phyloP scores from a whole-genome alignment of 2,888 invertebrate species.

The Zygogramma bicolorata region DNA sequence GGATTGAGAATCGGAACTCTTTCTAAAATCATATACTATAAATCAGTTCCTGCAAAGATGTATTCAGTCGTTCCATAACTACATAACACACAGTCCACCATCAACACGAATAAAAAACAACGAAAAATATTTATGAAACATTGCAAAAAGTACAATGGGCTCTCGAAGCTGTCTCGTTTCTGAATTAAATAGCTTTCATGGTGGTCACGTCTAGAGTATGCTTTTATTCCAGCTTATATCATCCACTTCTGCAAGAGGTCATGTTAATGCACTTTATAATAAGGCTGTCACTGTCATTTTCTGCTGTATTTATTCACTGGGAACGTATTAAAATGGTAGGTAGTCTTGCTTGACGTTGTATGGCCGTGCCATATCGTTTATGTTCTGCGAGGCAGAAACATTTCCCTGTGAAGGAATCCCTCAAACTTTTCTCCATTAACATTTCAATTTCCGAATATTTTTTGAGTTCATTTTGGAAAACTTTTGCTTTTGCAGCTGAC shows the following conservation, averaged over 20 bases:
- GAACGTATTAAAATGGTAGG: conserved; percentile 15
- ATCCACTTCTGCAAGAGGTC: conserved; percentile 48
- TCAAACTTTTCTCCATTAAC: too few species aligned
- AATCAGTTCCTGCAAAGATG: background rate
- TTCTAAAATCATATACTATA: too few species aligned
- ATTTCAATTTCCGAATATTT: too few species aligned
- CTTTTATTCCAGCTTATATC: conserved; percentile 44
- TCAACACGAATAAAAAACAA: conserved; percentile 7
- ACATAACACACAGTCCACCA: background rate
- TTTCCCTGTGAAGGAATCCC: too few species aligned
- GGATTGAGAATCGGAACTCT: too few species aligned
- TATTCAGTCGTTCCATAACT: background rate
- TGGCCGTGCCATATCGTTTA: background rate
- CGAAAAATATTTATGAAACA: conserved; percentile 34
- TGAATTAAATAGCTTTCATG: conserved; percentile 51
- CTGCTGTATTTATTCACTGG: conserved; percentile 16
- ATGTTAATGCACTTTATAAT: conserved; percentile 45
- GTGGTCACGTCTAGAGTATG: conserved; percentile 50
- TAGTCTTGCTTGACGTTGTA: background rate
- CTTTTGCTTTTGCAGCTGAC: too few species aligned
- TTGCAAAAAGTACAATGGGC: conserved; percentile 40
- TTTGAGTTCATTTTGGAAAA: too few species aligned
- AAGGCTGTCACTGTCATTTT: conserved; percentile 44
- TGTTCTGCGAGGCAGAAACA: background rate
- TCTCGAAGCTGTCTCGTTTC: conserved; percentile 39